Base-by-base conservation (phyloP, 1,140 invertebrate species). In the Hypothenemus hampei region DNA sequence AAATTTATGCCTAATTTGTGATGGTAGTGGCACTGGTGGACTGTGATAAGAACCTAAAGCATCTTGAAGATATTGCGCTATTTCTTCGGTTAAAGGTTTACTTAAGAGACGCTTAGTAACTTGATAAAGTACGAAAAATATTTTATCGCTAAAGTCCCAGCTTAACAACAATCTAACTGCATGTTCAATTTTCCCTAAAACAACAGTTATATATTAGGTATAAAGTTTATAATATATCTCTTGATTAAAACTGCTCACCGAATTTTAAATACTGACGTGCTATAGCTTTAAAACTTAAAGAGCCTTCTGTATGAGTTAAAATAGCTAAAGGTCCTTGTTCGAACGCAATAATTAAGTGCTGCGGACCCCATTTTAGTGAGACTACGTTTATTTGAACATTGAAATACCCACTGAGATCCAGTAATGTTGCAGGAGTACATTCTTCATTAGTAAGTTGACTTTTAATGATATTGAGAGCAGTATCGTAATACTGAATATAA, bases 401-500 rank as follows among this genome's bases (percentile, higher is more conserved):
- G 65, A 89, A 88, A 68, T 85, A 87, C 19, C 78, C 77, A 7
- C 82, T 81, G 11, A 89, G 68, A 62, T 87, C 84, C 4, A 88
- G 64, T 51, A 86, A 71, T 63, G 73, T 79, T 1, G 77, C 71
- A 20, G 84, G 79, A 20, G 75, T 75, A 6, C 79, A 74, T 64
- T 86, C 85, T 70, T 89, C 85, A 47, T 75, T 78, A 16, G 83
- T 69, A 45, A 87, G 71, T 66, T 89, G 85, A 63, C 81, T 77
- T 62, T 78, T 81, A 39, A 89, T 72, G 43, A 79, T 78, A 16
- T 78, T 77, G 44, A 89, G 71, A 15, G 85, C 80, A 54, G 83
- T 75, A 64, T 91, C 87, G 70, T 85, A 88, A 69, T 85, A 85
- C 74, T 90, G 87, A 45, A 89, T 74, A 62, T 88, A 84, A 5